Evolutionary conservation across 2,797 vertebrate species (phyloP).

Genomic region (Epinephelus awoara): DNA sequence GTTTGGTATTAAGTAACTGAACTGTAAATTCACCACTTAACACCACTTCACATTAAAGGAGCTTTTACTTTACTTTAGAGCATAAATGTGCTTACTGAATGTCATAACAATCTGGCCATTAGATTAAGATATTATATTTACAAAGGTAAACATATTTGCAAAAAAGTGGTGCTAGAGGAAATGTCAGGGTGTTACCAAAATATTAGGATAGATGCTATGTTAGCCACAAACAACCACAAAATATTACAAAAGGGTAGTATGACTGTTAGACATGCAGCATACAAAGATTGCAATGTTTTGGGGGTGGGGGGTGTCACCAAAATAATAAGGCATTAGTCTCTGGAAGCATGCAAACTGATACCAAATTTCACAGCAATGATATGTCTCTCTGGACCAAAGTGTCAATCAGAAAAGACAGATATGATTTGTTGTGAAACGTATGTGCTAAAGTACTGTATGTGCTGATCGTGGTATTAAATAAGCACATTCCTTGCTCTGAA

Average conservation of each 20-base stretch:
- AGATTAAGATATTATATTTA: not conserved
- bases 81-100: not conserved
- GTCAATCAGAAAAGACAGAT: not conserved
- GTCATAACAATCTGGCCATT: not conserved
- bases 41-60: too few species aligned
- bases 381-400: not conserved
- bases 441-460: not conserved
- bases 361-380: not conserved
- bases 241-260: too few species aligned
- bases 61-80: not conserved
- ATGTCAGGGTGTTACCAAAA: not conserved
- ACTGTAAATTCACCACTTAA: too few species aligned
- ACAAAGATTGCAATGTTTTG: too few species aligned
- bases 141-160: not conserved
- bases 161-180: not conserved
- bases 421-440: not conserved
- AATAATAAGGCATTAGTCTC: not conserved
- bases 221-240: not conserved
- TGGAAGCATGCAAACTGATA: not conserved
- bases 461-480: constrained; percentile 3
- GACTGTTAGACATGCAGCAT: too few species aligned
- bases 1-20: too few species aligned
- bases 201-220: not conserved
- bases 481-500: constrained; percentile 16
- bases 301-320: too few species aligned